phyloP scores from a whole-genome alignment of 2,113 vertebrate genomes.

The Crotophaga sulcirostris region DNA sequence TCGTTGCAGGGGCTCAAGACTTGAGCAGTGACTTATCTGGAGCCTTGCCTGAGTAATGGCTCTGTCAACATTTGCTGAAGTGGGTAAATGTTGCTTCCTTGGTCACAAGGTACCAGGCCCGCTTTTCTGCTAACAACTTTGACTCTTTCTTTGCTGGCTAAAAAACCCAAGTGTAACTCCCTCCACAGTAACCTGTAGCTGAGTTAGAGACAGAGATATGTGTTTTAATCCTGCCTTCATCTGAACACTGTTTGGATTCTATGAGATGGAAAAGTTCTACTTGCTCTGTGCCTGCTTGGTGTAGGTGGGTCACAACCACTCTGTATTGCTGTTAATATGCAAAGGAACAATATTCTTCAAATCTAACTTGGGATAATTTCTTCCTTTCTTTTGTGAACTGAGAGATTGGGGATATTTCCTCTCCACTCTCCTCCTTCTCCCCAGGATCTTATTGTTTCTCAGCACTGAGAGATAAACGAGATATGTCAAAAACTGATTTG shows the following conservation, averaged over 20 bases:
- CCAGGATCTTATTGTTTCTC: not conserved
- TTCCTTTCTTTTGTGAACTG: not conserved
- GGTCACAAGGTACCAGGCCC: not conserved
- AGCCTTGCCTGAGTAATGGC: not conserved
- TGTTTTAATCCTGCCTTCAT: not conserved
- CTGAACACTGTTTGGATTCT: not conserved
- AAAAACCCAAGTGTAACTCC: not conserved
- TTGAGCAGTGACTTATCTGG: not conserved
- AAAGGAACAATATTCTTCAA: not conserved
- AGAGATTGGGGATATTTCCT: not conserved
- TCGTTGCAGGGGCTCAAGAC: not conserved
- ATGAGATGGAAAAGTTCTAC: not conserved
- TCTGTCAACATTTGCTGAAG: conserved; percentile 11
- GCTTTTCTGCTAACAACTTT: not conserved
- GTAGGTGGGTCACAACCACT: not conserved
- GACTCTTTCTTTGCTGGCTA: not conserved
- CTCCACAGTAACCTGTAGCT: not conserved
- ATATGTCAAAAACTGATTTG: not conserved
- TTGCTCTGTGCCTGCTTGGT: not conserved
- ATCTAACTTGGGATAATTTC: not conserved
- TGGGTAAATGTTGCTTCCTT: not conserved
- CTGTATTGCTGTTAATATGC: not conserved
- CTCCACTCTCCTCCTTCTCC: not conserved
- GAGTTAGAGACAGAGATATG: not conserved
- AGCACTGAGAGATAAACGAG: not conserved